These are phyloP conservation scores for Mobula hypostoma DNA, from an alignment of 2,113 vertebrate species.

Conservation along the genomic window DNA sequence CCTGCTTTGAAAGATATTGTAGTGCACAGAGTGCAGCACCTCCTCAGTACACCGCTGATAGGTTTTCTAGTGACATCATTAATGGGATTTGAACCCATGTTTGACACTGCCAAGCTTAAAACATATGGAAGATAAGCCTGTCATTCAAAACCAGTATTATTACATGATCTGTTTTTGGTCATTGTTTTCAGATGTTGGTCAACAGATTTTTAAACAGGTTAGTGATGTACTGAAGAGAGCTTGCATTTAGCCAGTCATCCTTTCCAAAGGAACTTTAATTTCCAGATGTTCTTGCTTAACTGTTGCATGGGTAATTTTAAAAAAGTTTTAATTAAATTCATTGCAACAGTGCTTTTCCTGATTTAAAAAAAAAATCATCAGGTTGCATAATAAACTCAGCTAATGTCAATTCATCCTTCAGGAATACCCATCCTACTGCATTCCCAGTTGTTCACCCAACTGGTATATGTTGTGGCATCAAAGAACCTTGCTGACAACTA, in stretches of 20 bases:
- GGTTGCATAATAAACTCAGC: background rate
- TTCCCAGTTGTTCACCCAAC: background rate
- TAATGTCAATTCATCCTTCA: background rate
- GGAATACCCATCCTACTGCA: background rate
- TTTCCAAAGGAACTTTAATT: background rate
- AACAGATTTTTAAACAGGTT: background rate
- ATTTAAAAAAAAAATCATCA: background rate
- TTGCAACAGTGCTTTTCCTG: background rate
- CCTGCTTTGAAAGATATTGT: background rate
- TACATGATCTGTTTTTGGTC: background rate
- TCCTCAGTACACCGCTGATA: background rate
- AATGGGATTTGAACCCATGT: background rate
- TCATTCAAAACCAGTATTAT: background rate
- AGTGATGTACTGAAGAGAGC: background rate
- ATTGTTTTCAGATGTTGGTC: background rate
- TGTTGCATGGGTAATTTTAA: background rate
- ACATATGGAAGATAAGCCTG: background rate
- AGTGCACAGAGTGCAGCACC: background rate
- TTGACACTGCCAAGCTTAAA: background rate
- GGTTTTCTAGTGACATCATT: background rate
- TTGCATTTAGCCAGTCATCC: background rate
- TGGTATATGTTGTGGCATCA: background rate
- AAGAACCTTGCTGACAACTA: background rate
- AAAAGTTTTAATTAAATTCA: slow-evolving; percentile 4
- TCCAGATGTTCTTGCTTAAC: background rate